Conservation (phyloP, 2,113 vertebrate species). For the Anoplopoma fimbria region DNA sequence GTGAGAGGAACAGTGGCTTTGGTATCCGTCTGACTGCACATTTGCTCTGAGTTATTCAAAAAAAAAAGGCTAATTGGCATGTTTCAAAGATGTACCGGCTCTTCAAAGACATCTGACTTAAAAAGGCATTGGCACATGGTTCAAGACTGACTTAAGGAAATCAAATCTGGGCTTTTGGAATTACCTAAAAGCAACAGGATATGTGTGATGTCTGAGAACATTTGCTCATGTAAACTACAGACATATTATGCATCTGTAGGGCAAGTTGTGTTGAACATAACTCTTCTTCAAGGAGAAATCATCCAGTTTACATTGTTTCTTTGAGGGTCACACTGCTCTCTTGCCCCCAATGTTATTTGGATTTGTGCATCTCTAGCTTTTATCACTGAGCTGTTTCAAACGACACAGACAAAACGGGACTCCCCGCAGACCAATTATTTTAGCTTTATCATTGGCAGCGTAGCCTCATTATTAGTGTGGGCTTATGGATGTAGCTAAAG, state of each 20-base stretch:
- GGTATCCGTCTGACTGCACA: slow-evolving; percentile 31
- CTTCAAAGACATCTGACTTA: slow-evolving; percentile 45
- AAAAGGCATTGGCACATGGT: slow-evolving; percentile 1
- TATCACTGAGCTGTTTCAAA: slow-evolving; percentile 70
- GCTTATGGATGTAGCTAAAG: slow-evolving; percentile 56
- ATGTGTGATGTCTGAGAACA: slow-evolving; percentile 6
- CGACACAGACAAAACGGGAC: slow-evolving; percentile 67
- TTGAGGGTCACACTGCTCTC: slow-evolving; percentile 53
- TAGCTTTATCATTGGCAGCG: slow-evolving; percentile 65
- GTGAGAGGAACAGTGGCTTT: slow-evolving; percentile 34
- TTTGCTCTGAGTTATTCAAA: slow-evolving; percentile 17
- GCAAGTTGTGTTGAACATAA: slow-evolving; percentile 27
- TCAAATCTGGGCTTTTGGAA: slow-evolving; percentile 35
- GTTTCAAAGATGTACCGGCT: slow-evolving; percentile 40
- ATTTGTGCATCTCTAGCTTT: slow-evolving; percentile 68
- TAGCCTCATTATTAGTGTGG: slow-evolving; percentile 51
- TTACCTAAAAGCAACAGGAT: slow-evolving; percentile 33
- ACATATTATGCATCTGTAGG: not conserved
- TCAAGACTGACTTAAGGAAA: slow-evolving; percentile 12
- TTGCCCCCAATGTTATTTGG: slow-evolving; percentile 56
- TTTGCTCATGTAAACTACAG: slow-evolving; percentile 8
- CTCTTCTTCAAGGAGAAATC: slow-evolving; percentile 28
- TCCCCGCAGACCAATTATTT: slow-evolving; percentile 82
- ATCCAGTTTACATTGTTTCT: slow-evolving; percentile 36
- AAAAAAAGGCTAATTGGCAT: slow-evolving; percentile 46